These are phyloP conservation scores for Plagodis pulveraria DNA, from an alignment of 2,888 invertebrate genomes.

Conservation along the genomic window DNA sequence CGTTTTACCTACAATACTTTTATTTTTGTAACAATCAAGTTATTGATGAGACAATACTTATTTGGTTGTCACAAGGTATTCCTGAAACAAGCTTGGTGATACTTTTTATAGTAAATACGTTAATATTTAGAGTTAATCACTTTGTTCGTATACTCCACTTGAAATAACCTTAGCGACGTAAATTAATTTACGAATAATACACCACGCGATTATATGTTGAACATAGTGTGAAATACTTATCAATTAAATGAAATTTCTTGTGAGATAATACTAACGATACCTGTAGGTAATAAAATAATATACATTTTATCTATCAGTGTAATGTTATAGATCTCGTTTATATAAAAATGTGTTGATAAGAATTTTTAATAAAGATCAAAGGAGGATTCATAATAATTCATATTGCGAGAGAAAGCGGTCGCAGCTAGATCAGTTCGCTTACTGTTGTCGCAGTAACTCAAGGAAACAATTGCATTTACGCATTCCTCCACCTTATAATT, in stretches of 20 bases:
- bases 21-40: too few species aligned
- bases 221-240: conserved; percentile 24
- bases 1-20: too few species aligned
- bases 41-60: too few species aligned
- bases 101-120: too few species aligned
- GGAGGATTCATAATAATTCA: not conserved
- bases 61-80: too few species aligned
- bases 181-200: too few species aligned
- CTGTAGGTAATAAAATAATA: conserved; percentile 1
- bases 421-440: not conserved
- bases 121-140: too few species aligned
- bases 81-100: too few species aligned
- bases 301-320: conserved; percentile 16
- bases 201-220: not conserved
- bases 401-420: not conserved
- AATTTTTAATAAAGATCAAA: conserved; percentile 4
- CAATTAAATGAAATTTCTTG: conserved; percentile 29
- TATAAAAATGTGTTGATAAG: conserved; percentile 7
- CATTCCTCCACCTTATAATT: conserved; percentile 3
- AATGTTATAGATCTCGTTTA: conserved; percentile 40
- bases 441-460: not conserved
- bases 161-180: too few species aligned
- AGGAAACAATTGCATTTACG: conserved; percentile 10
- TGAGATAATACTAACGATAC: conserved; percentile 33
- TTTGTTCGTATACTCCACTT: too few species aligned